phyloP scores from a whole-genome alignment of 1,140 invertebrate species.

The Goniozus legneri region DNA sequence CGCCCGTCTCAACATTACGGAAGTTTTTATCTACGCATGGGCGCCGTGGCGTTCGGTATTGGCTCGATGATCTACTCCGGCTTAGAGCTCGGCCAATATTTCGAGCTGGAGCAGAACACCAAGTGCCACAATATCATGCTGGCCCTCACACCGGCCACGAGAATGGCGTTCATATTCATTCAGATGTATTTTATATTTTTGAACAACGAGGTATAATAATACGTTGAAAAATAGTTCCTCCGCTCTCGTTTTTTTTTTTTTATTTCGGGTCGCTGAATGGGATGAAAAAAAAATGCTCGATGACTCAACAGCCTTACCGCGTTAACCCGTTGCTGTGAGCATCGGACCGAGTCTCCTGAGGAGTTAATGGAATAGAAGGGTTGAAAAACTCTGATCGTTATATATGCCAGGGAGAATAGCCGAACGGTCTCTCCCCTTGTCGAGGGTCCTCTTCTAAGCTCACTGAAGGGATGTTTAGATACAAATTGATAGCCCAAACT shows the following conservation, averaged over 20 bases:
- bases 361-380: slow-evolving; percentile 52
- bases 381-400: slow-evolving; percentile 32
- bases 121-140: slow-evolving; percentile 85
- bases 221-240: slow-evolving; percentile 1
- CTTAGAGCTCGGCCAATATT: slow-evolving; percentile 89
- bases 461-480: no score
- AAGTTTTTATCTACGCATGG: slow-evolving; percentile 90
- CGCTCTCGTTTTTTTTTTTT: not conserved
- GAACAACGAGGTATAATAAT: slow-evolving; percentile 78
- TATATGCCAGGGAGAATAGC: no score
- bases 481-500: no score
- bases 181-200: slow-evolving; percentile 97
- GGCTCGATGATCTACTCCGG: slow-evolving; percentile 94
- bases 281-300: no score
- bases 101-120: slow-evolving; percentile 79
- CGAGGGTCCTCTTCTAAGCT: no score
- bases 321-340: no score
- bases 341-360: slow-evolving; percentile 11
- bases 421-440: no score
- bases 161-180: slow-evolving; percentile 91
- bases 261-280: no score
- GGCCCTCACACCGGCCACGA: slow-evolving; percentile 78
- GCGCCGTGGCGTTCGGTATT: slow-evolving; percentile 90
- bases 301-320: no score
- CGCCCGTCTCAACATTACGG: slow-evolving; percentile 73